Conservation (phyloP, 2,888 invertebrate genomes). For the Amblyteles armatorius region DNA sequence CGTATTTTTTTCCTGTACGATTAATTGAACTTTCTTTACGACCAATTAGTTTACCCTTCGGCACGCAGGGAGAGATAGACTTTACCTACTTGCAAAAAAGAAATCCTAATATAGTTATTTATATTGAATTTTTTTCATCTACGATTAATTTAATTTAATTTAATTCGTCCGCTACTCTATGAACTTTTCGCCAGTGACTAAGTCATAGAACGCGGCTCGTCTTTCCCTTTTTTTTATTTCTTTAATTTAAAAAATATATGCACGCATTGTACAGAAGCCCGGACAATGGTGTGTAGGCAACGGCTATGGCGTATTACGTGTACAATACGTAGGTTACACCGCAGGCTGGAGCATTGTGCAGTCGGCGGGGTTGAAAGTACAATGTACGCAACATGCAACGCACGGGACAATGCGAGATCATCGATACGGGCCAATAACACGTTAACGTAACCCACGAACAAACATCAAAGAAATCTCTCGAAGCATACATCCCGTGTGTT, state of each 20-base stretch:
- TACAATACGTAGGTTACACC: slow-evolving; percentile 28
- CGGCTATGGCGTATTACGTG: slow-evolving; percentile 46
- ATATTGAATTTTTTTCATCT: too few relatives aligned
- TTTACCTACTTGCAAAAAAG: too few relatives aligned
- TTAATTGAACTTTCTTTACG: too few relatives aligned
- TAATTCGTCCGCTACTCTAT: background rate
- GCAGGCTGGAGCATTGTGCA: slow-evolving; percentile 29
- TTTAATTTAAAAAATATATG: slow-evolving; percentile 7
- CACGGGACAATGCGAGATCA: slow-evolving; percentile 31
- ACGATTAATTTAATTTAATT: background rate
- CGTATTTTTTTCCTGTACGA: too few relatives aligned
- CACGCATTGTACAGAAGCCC: slow-evolving; percentile 40
- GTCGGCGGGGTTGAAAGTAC: slow-evolving; percentile 24
- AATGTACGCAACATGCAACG: slow-evolving; percentile 27
- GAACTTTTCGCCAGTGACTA: background rate
- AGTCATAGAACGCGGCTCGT: background rate
- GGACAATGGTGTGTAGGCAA: slow-evolving; percentile 60
- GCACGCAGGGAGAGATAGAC: too few relatives aligned
- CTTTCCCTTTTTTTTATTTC: background rate
- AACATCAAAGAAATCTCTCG: slow-evolving; percentile 10
- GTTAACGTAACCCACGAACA: slow-evolving; percentile 34
- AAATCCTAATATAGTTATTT: too few relatives aligned
- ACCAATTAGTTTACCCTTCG: too few relatives aligned
- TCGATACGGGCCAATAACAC: slow-evolving; percentile 54
- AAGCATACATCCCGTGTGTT: slow-evolving; percentile 5